Conservation (phyloP, 37 sponge, comb jelly and placozoan species). For the Agelas oroides region DNA sequence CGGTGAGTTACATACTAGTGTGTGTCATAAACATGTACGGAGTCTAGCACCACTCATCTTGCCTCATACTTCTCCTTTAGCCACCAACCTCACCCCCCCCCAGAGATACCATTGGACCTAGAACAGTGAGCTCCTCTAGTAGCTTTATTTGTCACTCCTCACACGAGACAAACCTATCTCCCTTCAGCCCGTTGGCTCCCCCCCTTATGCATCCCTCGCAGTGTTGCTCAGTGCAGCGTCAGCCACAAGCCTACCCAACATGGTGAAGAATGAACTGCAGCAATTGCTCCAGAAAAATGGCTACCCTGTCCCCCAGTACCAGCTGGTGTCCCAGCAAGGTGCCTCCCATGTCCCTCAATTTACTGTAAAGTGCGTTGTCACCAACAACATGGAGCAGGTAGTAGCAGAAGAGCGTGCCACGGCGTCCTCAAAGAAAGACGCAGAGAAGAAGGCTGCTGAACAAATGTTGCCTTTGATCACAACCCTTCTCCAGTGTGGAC, state of each 20-base stretch:
- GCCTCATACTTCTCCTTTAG: too few species aligned
- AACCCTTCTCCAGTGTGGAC: not conserved
- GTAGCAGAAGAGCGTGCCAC: conserved; percentile 1
- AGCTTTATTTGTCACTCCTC: too few species aligned
- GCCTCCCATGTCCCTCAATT: conserved; percentile 26
- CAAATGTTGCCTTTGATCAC: conserved; percentile 1
- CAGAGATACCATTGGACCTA: too few species aligned
- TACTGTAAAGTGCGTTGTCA: conserved; percentile 1
- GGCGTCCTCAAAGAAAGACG: conserved; percentile 53
- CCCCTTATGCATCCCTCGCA: not conserved
- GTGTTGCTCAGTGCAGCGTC: not conserved
- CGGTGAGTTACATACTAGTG: too few species aligned
- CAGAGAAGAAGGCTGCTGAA: conserved; percentile 47
- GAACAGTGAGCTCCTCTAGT: too few species aligned
- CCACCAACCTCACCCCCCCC: too few species aligned
- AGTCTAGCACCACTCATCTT: too few species aligned
- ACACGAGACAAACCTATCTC: too few species aligned
- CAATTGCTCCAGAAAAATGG: conserved; percentile 23
- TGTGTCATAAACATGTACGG: too few species aligned
- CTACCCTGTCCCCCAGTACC: conserved; percentile 24
- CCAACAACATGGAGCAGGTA: not conserved
- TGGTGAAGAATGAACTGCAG: conserved; percentile 10
- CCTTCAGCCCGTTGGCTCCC: not conserved
- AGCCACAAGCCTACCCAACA: not conserved
- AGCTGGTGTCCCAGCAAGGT: not conserved